phyloP scores from a whole-genome alignment of 2,888 invertebrate genomes.

The Xylocampa areola region DNA sequence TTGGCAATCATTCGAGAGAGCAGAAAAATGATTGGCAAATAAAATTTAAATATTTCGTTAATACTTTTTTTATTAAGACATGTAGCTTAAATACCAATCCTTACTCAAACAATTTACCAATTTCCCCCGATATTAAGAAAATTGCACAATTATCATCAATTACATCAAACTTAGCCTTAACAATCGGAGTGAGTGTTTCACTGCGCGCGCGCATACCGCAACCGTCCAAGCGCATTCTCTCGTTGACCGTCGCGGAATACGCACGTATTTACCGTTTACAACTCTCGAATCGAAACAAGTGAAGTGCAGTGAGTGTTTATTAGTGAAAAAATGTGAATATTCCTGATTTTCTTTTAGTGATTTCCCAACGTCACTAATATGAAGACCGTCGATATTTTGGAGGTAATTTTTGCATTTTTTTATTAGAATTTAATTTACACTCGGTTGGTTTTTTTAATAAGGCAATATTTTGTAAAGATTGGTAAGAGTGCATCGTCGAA shows the following conservation, averaged over 20 bases:
- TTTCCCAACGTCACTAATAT: constrained; percentile 52
- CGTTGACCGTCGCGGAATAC: constrained; percentile 49
- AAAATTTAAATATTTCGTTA: constrained; percentile 34
- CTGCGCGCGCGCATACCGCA: constrained; percentile 56
- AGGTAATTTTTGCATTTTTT: constrained; percentile 62
- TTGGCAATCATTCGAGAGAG: no score
- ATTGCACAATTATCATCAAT: constrained; percentile 49
- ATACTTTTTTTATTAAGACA: constrained; percentile 4
- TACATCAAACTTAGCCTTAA: constrained; percentile 69
- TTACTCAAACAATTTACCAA: constrained; percentile 30
- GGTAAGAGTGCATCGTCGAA: constrained; percentile 23
- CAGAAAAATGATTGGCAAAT: neutral
- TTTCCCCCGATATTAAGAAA: constrained; percentile 30
- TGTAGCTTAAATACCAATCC: constrained; percentile 14
- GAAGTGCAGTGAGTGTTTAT: constrained; percentile 56
- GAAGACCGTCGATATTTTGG: constrained; percentile 70
- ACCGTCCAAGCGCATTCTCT: constrained; percentile 54
- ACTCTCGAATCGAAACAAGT: constrained; percentile 52
- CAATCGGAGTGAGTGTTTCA: constrained; percentile 57
- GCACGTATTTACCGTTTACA: constrained; percentile 36
- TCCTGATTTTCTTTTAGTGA: constrained; percentile 53
- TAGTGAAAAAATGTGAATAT: constrained; percentile 60
- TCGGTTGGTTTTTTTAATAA: constrained; percentile 36
- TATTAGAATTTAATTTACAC: constrained; percentile 31
- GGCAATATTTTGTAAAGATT: constrained; percentile 34